phyloP scores from a whole-genome alignment of 2,888 invertebrate species.

The Timema cristinae region DNA sequence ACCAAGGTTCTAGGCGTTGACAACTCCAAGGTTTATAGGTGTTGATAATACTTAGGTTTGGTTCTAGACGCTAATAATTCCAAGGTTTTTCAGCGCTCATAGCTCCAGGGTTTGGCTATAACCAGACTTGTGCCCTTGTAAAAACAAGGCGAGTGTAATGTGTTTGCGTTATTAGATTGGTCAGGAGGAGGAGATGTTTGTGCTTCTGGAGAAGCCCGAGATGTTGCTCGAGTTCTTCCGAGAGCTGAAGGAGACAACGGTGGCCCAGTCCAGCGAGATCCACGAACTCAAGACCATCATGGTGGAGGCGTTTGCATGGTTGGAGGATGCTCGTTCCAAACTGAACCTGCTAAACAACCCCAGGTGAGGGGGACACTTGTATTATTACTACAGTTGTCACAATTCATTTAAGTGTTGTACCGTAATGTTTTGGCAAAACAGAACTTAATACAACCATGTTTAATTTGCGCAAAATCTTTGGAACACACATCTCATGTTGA shows the following conservation, averaged over 20 bases:
- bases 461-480: too few relatives aligned
- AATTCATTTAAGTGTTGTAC: too few relatives aligned
- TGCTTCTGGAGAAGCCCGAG: conserved; percentile 18
- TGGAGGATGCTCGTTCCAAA: conserved; percentile 54
- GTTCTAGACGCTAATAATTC: conserved; percentile 6
- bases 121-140: not conserved
- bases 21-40: too few relatives aligned
- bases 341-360: conserved; percentile 35
- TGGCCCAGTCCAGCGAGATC: conserved; percentile 58
- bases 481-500: too few relatives aligned
- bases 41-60: too few relatives aligned
- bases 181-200: conserved; percentile 52
- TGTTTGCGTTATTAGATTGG: conserved; percentile 44
- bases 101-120: conserved; percentile 16
- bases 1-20: too few relatives aligned
- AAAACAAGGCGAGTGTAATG: conserved; percentile 19
- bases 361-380: conserved; percentile 29
- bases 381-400: too few relatives aligned
- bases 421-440: too few relatives aligned
- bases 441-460: too few relatives aligned
- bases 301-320: conserved; percentile 53
- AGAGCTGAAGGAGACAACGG: conserved; percentile 59
- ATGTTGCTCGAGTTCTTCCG: conserved; percentile 50
- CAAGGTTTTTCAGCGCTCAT: conserved; percentile 31
- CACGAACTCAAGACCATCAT: conserved; percentile 48